These are phyloP conservation scores for Cassiopea andromeda DNA, from an alignment of 30 jellyfish, hydroid and myxozoan genomes.

Conservation along the genomic window DNA sequence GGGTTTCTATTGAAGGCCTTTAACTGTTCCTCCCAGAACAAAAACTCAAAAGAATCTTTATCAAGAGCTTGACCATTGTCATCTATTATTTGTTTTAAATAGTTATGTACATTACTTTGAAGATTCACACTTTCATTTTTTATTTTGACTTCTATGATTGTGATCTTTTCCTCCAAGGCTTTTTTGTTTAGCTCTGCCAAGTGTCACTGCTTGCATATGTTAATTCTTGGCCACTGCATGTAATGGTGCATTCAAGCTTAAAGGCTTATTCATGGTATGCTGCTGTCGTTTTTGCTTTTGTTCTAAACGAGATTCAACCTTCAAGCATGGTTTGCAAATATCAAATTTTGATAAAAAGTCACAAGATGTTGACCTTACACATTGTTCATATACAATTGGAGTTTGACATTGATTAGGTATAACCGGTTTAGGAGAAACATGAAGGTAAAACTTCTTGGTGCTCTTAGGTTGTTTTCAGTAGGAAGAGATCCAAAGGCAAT, in stretches of 20 bases:
- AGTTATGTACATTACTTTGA: conserved; percentile 14
- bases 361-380: conserved; percentile 48
- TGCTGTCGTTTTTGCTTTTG: conserved; percentile 29
- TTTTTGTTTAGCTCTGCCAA: conserved; percentile 44
- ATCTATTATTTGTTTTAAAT: conserved; percentile 9
- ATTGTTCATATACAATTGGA: conserved; percentile 28
- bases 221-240: conserved; percentile 41
- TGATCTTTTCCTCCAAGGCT: conserved; percentile 22
- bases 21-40: conserved; percentile 52
- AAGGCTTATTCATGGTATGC: conserved; percentile 19
- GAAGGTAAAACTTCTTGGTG: conserved; percentile 17
- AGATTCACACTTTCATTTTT: conserved; percentile 23
- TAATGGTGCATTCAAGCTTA: conserved; percentile 39
- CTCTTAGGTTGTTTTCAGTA: not conserved
- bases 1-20: conserved; percentile 29
- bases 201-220: conserved; percentile 38
- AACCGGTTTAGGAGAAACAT: conserved; percentile 34
- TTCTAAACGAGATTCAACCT: conserved; percentile 12
- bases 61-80: not conserved
- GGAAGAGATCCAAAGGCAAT: conserved; percentile 39
- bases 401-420: conserved; percentile 6
- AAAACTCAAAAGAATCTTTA: conserved; percentile 18
- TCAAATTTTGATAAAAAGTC: conserved; percentile 23
- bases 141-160: conserved; percentile 8
- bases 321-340: conserved; percentile 13